Conservation (phyloP, 2,797 vertebrate genomes). For the Miichthys miiuy region DNA sequence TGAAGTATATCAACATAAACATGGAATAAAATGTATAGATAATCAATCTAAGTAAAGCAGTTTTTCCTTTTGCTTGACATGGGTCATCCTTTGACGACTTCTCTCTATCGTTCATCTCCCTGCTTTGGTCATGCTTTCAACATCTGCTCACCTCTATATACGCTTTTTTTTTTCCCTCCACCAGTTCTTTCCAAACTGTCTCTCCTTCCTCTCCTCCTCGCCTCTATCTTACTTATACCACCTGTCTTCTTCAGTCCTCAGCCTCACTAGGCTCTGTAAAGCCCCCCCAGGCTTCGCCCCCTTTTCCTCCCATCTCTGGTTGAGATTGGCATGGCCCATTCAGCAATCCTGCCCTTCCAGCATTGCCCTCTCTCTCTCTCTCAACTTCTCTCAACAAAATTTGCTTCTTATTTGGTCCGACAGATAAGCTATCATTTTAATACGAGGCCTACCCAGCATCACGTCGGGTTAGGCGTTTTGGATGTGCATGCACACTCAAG, state of each 20-base stretch:
- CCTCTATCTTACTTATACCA: conserved; percentile 31
- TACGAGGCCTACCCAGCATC: conserved; percentile 46
- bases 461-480: conserved; percentile 10
- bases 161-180: not conserved
- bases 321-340: conserved; percentile 53
- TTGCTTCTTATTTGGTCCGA: conserved; percentile 57
- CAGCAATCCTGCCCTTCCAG: conserved; percentile 43
- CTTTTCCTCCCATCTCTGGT: conserved; percentile 19
- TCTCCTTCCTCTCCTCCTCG: conserved; percentile 4
- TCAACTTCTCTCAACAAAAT: conserved; percentile 59
- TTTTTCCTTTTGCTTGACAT: not conserved
- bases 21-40: not conserved
- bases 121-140: conserved; percentile 16
- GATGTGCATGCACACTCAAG: conserved; percentile 9
- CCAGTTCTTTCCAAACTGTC: conserved; percentile 6
- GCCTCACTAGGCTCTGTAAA: conserved; percentile 27
- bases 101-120: not conserved
- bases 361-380: conserved; percentile 39
- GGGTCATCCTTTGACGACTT: not conserved
- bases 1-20: not conserved
- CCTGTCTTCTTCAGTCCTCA: conserved; percentile 44
- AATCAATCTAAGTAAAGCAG: not conserved
- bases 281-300: conserved; percentile 26
- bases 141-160: conserved; percentile 16
- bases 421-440: conserved; percentile 72